Percentiles rank a stretch among this genome's conserved stretches.
Evolutionary conservation across 30 jellyfish, hydroid and myxozoan genomes (phyloP).

Genomic region (Aurelia aurita): DNA sequence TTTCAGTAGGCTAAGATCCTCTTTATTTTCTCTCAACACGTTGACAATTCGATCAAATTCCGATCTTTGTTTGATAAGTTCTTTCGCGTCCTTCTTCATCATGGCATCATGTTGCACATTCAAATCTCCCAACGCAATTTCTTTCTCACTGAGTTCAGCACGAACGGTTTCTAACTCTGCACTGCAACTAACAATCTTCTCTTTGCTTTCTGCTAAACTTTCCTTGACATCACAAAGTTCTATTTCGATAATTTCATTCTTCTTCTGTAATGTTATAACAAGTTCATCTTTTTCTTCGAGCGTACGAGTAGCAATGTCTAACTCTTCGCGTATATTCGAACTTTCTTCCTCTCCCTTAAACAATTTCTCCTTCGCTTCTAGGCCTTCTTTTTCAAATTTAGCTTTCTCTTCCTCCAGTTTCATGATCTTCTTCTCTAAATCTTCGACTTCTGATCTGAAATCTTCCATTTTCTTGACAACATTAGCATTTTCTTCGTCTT

Average conservation of each 20-base stretch:
- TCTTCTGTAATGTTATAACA: background rate
- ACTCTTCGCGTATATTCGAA: too few species aligned
- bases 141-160: conserved; percentile 4
- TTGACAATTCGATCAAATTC: conserved; percentile 8
- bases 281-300: background rate
- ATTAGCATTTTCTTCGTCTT: too few species aligned
- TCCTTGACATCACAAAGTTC: background rate
- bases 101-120: background rate
- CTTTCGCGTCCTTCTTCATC: conserved; percentile 8
- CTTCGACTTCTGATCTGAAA: too few species aligned
- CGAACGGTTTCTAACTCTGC: background rate
- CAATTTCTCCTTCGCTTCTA: too few species aligned
- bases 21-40: conserved; percentile 10
- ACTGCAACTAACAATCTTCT: background rate
- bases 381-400: too few species aligned
- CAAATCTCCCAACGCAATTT: background rate
- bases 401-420: too few species aligned
- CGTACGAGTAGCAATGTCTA: too few species aligned
- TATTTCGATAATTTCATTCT: background rate
- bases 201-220: background rate
- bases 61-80: background rate
- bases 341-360: too few species aligned
- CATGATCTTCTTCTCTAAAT: too few species aligned
- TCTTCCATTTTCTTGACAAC: too few species aligned
- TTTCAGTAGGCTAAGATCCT: background rate